phyloP scores from a whole-genome alignment of 2,113 vertebrate genomes.

The Dasyprocta punctata region DNA sequence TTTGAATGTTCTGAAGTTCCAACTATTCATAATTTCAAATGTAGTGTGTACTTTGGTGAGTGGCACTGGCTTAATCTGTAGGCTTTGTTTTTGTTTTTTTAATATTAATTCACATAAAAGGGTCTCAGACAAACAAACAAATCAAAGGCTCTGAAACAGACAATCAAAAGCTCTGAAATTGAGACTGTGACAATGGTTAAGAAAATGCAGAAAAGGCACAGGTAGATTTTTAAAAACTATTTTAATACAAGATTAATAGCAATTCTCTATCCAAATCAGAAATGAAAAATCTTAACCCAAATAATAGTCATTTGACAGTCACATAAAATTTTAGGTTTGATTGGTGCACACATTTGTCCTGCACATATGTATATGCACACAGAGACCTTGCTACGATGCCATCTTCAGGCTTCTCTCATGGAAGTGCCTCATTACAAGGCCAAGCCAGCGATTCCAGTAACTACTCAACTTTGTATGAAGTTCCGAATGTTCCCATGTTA shows the following conservation, averaged over 20 bases:
- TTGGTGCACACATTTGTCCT: slow-evolving; percentile 76
- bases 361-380: slow-evolving; percentile 70
- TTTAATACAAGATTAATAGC: slow-evolving; percentile 84
- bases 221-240: slow-evolving; percentile 81
- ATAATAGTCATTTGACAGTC: slow-evolving; percentile 80
- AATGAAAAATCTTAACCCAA: slow-evolving; percentile 81
- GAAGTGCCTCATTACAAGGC: slow-evolving; percentile 54
- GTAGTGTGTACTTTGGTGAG: background rate
- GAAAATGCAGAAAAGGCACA: slow-evolving; percentile 63
- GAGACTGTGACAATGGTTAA: slow-evolving; percentile 41
- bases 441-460: slow-evolving; percentile 27
- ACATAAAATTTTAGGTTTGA: slow-evolving; percentile 77
- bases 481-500: slow-evolving; percentile 36
- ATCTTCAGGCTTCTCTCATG: background rate
- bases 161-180: background rate
- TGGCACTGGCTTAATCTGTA: background rate
- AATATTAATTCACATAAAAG: background rate
- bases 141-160: background rate
- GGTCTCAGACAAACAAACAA: background rate
- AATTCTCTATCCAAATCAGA: slow-evolving; percentile 84
- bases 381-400: slow-evolving; percentile 59
- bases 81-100: background rate
- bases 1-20: background rate
- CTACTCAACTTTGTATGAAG: slow-evolving; percentile 47
- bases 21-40: background rate